Conservation (phyloP, 2,888 invertebrate species). For the Sphinx pinastri region DNA sequence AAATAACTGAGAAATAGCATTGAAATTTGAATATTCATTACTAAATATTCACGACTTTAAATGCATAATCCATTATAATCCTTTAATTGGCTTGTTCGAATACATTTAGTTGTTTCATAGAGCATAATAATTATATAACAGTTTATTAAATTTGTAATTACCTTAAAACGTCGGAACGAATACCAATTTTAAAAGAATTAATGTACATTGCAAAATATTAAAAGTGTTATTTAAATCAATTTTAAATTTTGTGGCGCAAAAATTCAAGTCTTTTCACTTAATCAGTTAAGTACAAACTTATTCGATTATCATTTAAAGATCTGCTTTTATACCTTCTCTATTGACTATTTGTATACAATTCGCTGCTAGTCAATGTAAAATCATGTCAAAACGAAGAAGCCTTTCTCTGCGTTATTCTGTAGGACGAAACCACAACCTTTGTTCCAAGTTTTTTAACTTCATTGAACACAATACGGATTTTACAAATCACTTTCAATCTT, state of each 20-base stretch:
- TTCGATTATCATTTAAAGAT: too few species aligned
- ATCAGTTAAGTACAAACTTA: too few species aligned
- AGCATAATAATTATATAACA: background rate
- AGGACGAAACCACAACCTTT: constrained; percentile 8
- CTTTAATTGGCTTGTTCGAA: background rate
- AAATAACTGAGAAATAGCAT: background rate
- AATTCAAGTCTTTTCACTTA: too few species aligned
- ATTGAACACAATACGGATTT: background rate
- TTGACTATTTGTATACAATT: background rate
- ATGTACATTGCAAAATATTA: background rate
- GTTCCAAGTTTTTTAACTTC: constrained; percentile 5
- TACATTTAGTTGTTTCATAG: background rate
- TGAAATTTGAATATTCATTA: background rate
- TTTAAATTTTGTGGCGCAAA: background rate
- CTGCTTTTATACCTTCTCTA: background rate
- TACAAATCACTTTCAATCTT: constrained; percentile 9
- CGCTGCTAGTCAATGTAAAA: background rate
- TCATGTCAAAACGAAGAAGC: constrained; percentile 16
- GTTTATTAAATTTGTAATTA: background rate
- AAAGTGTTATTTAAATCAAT: background rate
- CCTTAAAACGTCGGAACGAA: background rate
- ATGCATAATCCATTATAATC: background rate
- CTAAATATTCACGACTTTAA: background rate
- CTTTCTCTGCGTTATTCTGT: constrained; percentile 13
- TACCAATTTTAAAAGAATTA: background rate